Base-by-base conservation (phyloP, 1,140 invertebrate species). In the Zaprionus lachaisei region DNA sequence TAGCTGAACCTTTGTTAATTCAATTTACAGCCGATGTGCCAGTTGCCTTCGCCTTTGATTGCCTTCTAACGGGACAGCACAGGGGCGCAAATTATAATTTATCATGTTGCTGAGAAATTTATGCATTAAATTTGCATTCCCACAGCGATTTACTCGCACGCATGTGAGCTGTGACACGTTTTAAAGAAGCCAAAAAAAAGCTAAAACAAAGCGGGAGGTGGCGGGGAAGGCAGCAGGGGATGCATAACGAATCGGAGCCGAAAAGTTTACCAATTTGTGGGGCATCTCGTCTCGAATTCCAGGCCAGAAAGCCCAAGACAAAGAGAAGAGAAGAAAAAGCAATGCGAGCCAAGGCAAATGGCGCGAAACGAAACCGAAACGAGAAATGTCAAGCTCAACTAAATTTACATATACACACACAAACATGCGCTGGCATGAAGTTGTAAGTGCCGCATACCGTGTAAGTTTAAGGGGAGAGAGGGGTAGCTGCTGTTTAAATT, bases 11-110 rank as follows among this genome's bases (percentile, higher is more conserved):
- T 51, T 24, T 22, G 47, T 22, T 83, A 83, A 89, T 87, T 87
- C 75, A 84, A 90, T 89, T 90, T 90, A 73, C 78, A 67, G 80
- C 57, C 47, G 51, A 66, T 66, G 69, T 63, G 69, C 55, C 68
- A 55, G 74, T 76, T 58, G 41, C 41, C n/a, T n/a, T 12, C 20
- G 47, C 47, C 11, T 62, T 67, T 73, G 70, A 77, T 73, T 73
- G 69, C 57, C 62, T 34, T 62, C 28, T 63, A 72, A 73, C 63
- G 49, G 62, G 58, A 62, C 31, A 63, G 22, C 28, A 12, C n/a
- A 11, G 4, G 12, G 47, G 47, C 56, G 26, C 70, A 72, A 77
- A 77, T 72, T 73, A 72, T 72, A 44, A 72, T 61, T 61, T 51
- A 34, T 57, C 44, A 79, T 72, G 66, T 63, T 68, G 51, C 54